Conservation (phyloP, 2,113 vertebrate species). For the Nothocercus nigrocapillus region DNA sequence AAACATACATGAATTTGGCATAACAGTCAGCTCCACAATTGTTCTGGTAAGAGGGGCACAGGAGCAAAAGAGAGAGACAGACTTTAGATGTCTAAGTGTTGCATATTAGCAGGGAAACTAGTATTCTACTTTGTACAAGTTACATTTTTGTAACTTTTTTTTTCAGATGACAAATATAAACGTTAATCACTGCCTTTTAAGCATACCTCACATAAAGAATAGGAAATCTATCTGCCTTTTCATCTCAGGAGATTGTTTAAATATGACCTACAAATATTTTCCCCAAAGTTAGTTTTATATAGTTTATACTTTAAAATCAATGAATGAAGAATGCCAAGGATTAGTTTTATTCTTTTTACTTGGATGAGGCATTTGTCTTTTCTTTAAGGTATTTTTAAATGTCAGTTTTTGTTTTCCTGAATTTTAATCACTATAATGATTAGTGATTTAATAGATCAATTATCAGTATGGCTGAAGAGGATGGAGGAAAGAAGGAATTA, state of each 20-base stretch:
- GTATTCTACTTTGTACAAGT: neutral
- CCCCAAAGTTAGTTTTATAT: neutral
- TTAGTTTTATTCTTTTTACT: neutral
- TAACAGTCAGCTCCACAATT: constrained; percentile 11
- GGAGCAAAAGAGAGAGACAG: neutral
- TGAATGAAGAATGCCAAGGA: neutral
- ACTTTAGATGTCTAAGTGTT: neutral
- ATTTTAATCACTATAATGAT: constrained; percentile 41
- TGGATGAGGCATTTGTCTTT: neutral
- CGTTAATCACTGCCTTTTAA: constrained; percentile 4
- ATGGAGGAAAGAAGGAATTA: neutral
- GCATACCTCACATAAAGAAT: neutral
- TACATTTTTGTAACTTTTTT: constrained; percentile 23
- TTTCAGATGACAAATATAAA: neutral
- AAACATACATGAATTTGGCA: constrained; percentile 11
- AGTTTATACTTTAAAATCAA: neutral
- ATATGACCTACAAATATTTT: constrained; percentile 29
- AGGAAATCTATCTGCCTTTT: neutral
- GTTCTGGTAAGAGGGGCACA: neutral
- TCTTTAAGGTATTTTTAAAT: neutral
- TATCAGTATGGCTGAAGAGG: neutral
- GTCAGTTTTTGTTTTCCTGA: neutral
- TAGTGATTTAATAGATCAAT: neutral
- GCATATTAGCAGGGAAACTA: neutral
- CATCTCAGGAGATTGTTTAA: neutral